These are phyloP conservation scores for Macrocentrus cingulum DNA, from an alignment of 1,140 invertebrate species.

Conservation along the genomic window DNA sequence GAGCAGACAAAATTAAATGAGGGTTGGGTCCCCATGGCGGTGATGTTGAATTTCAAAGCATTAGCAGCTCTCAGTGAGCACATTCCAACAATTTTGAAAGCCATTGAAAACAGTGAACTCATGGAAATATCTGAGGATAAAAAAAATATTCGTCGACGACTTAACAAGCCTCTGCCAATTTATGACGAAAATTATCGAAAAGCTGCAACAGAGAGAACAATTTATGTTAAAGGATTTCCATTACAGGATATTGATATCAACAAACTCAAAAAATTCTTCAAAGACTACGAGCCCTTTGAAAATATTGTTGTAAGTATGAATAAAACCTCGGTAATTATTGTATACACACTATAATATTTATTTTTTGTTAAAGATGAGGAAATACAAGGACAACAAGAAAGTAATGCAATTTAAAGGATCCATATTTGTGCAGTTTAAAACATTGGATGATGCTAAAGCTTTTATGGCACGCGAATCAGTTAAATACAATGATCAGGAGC, in stretches of 20 bases:
- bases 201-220: slow-evolving; percentile 72
- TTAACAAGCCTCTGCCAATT: slow-evolving; percentile 78
- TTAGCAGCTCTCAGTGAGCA: slow-evolving; percentile 75
- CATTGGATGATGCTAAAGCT: slow-evolving; percentile 69
- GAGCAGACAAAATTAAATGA: slow-evolving; percentile 78
- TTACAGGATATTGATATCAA: slow-evolving; percentile 67
- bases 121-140: slow-evolving; percentile 81
- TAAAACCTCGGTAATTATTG: too few relatives aligned
- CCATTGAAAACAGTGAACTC: slow-evolving; percentile 77
- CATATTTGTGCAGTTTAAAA: slow-evolving; percentile 82
- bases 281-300: slow-evolving; percentile 71
- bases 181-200: slow-evolving; percentile 81
- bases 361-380: slow-evolving; percentile 64
- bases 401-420: slow-evolving; percentile 83
- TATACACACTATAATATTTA: slow-evolving; percentile 1
- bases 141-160: slow-evolving; percentile 78
- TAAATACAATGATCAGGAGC: slow-evolving; percentile 72
- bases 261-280: slow-evolving; percentile 75
- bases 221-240: slow-evolving; percentile 91
- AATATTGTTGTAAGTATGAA: slow-evolving; percentile 67
- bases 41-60: slow-evolving; percentile 87
- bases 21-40: slow-evolving; percentile 86
- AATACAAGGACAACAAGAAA: slow-evolving; percentile 69
- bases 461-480: slow-evolving; percentile 68
- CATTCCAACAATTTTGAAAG: slow-evolving; percentile 69